Evolutionary conservation across 2,797 vertebrate species (phyloP), one percentile per base, ranked within the genome.

Genomic region (Epinephelus coioides): DNA sequence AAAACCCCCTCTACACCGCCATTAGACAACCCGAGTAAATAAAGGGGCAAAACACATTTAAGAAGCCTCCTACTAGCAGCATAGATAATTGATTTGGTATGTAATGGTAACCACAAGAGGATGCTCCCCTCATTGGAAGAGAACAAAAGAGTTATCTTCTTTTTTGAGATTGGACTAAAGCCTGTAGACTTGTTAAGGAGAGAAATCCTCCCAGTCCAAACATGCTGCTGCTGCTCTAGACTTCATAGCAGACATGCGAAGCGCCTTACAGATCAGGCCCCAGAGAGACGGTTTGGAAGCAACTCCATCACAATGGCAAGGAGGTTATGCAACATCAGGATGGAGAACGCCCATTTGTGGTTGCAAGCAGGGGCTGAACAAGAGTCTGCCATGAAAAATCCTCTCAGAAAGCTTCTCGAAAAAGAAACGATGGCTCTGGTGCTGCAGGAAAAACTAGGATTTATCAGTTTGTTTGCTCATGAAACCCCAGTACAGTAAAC

Each of bases 41-140:
- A 92, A 87, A 91, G 71, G 65, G 82, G 74, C 44, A 85, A 90
- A 89, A 84, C 84, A 91, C 78, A 90, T 87, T 90, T 87, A 93
- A 92, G 86, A 90, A 86, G 82, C 84, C 86, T 88, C 81, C 73
- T 86, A 92, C 87, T 82, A 88, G 89, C 65, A 84, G 91, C 92
- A 90, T 82, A 86, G 82, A 94, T 94, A 94, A 95, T 94, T 96
- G 94, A 95, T 95, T 94, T 91, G 72, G 83, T 89, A 83, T 90
- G 83, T 93, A 91, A 93, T 86, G 78, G 83, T 86, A 91, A 90
- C 83, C 79, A 78, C 76, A 43, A 70, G 89, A 91, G 90, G 77
- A 84, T 76, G 55, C 65, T 70, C 57, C 74, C 57, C 87, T 90
- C 82, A 83, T 69, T 76, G 62, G 79, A 86, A 54, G 62, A 78